These are phyloP conservation scores for Sussaba pulchella DNA, from an alignment of 2,888 invertebrate species.

Conservation along the genomic window DNA sequence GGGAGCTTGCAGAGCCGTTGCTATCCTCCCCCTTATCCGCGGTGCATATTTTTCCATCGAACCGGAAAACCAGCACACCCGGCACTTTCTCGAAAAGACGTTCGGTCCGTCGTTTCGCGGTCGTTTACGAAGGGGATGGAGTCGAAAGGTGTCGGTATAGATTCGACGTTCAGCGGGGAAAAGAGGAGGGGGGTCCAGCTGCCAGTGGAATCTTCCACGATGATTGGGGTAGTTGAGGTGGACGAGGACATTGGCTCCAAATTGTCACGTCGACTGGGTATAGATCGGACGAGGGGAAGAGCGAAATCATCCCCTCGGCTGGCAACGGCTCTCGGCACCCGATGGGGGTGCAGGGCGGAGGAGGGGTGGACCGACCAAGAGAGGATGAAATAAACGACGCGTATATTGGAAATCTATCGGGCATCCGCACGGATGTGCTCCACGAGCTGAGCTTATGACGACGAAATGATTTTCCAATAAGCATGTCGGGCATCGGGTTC, in stretches of 20 bases:
- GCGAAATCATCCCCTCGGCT: no score
- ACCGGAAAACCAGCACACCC: conserved; percentile 55
- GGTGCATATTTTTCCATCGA: conserved; percentile 63
- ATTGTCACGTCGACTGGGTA: not conserved
- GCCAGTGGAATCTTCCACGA: conserved; percentile 45
- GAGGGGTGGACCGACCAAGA: conserved; percentile 8
- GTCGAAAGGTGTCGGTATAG: conserved; percentile 31
- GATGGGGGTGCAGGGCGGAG: no score
- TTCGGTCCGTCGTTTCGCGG: conserved; percentile 35
- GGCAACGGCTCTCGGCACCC: not conserved
- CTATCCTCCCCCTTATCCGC: conserved; percentile 12
- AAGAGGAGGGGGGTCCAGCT: no score
- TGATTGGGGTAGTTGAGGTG: conserved; percentile 40
- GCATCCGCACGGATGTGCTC: conserved; percentile 49
- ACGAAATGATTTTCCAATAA: conserved; percentile 77
- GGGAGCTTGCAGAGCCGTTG: conserved; percentile 4
- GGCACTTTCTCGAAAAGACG: conserved; percentile 52
- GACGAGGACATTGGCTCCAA: conserved; percentile 49
- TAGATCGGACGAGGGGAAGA: not conserved
- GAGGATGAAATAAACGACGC: conserved; percentile 59
- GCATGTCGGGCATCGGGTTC: conserved; percentile 57
- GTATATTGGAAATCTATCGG: conserved; percentile 71
- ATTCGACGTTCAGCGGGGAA: conserved; percentile 21
- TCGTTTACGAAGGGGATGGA: conserved; percentile 31
- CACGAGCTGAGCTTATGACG: conserved; percentile 62